Evolutionary conservation across 2,113 vertebrate genomes (phyloP), one percentile per base, ranked within the genome.

Genomic region (Halcyon malimbica): DNA sequence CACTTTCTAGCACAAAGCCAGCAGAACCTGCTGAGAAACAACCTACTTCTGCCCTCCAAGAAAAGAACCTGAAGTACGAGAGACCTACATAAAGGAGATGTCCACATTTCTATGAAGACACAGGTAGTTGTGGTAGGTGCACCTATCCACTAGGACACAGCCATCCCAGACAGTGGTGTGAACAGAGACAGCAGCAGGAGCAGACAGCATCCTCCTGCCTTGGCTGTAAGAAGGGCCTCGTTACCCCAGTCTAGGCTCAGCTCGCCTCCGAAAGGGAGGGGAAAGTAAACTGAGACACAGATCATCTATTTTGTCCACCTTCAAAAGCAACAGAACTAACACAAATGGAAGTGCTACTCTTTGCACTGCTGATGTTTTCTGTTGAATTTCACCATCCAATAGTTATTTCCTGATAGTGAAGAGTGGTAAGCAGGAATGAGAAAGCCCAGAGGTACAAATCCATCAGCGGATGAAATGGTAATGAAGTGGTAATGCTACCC

Each of bases 371-470:
- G 19, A 3, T 21, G 25, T 44, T 62, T 78, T 23, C 46, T 39
- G 39, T 48, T 25, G 4, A 53, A 74, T n/a, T 29, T 83, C n/a
- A 65, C 11, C 60, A 53, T 9, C 29, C 16, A 26, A 17, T 70
- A 59, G 17, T 14, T 35, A 14, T 1, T 4, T 39, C 29, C 5
- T 2, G 9, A 8, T 5, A 33, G 37, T 3, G 23, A 67, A 33
- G 0, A 76, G 29, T 0, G 2, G 5, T 7, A 50, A 63, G 37
- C 0, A 77, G 16, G 13, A 91, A 62, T 1, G 2, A 50, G 17
- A 84, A 68, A 68, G 56, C 37, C n/a, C 54, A 78, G 44, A 37
- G 42, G 56, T 70, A 35, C n/a, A 64, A 37, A n/a, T n/a, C 21
- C 16, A 5, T 8, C 1, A 28, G 46, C 2, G 8, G 76, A 56